Base-by-base conservation (phyloP, 2,888 invertebrate species). In the Nemotelus pantherinus region DNA sequence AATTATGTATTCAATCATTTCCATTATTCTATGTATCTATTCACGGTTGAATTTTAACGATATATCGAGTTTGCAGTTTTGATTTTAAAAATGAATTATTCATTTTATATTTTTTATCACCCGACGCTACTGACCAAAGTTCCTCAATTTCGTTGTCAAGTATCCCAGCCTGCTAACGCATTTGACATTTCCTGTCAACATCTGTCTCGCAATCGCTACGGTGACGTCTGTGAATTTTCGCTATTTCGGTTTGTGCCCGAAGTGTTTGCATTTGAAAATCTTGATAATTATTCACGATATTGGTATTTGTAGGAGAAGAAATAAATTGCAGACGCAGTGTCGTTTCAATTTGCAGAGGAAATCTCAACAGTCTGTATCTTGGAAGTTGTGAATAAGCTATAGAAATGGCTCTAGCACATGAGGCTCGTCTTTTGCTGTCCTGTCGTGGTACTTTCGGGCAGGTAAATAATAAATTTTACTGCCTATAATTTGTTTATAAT, bases 281-380 rank as follows among this genome's bases (percentile, higher is more conserved):
- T 44, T 43, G 41, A 43, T n/a, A 41, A 70, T 53, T 55, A 70
- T 70, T 25, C 2, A 44, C 44, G 6, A 43, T 58, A 72, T 58
- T 25, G 2, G 58, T 39, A 44, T 6, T 47, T 58, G 4, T 58
- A n/a, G 63, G 53, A 57, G 57, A 44, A 9, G 47, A 53, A 84
- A 70, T 77, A 71, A 80, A 84, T 86, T 86, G 85, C 83, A 82
- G 83, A 82, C 85, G 86, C 85, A 85, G 85, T 84, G 85, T 77
- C 85, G 85, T 86, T 86, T 85, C 83, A 84, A 84, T 84, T 85
- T 78, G 60, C 70, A 41, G 63, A 41, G 7, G 10, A 43, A 45
- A 60, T 50, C n/a, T 48, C 6, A 57, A 48, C 25, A 47, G 25
- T 65, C 44, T 58, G 25, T 4, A 3, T 25, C 45, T 39, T 25